phyloP scores from a whole-genome alignment of 2,797 vertebrate species.

The Hoplostethus mediterraneus region DNA sequence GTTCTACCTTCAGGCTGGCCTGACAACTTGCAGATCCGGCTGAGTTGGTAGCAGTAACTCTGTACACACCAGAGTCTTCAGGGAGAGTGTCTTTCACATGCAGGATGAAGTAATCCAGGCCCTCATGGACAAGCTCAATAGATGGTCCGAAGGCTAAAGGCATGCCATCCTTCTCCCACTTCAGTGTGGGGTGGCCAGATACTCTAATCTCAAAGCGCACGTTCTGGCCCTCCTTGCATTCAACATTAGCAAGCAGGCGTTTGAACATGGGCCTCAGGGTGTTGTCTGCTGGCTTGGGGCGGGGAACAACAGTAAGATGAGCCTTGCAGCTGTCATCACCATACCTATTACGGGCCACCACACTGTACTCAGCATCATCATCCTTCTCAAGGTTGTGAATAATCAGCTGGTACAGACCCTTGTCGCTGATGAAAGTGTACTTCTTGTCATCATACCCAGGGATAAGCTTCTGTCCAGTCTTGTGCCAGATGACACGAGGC shows the following conservation, averaged over 20 bases:
- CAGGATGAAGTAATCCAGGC: constrained; percentile 96
- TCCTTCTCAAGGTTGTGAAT: constrained; percentile 89
- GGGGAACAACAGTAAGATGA: constrained; percentile 91
- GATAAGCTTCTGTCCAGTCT: constrained; percentile 96
- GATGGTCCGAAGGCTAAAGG: constrained; percentile 92
- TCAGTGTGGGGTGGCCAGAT: constrained; percentile 91
- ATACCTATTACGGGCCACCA: constrained; percentile 94
- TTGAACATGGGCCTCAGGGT: constrained; percentile 99
- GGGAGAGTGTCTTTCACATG: constrained; percentile 94
- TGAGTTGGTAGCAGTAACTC: constrained; percentile 97
- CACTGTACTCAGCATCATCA: constrained; percentile 95
- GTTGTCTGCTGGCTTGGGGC: constrained; percentile 92
- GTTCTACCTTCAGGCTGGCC: constrained; percentile 93
- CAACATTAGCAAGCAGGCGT: constrained; percentile 94
- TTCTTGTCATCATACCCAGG: constrained; percentile 94
- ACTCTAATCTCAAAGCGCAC: constrained; percentile 97
- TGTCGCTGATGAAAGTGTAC: constrained; percentile 95
- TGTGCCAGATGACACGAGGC: constrained; percentile 96
- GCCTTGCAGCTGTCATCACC: constrained; percentile 99
- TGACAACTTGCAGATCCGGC: constrained; percentile 98
- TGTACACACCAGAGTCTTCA: constrained; percentile 96
- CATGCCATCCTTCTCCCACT: constrained; percentile 98
- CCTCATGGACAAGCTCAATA: constrained; percentile 96
- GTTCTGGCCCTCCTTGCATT: constrained; percentile 95
- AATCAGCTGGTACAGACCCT: constrained; percentile 95